These are phyloP conservation scores for Alviniconcha strummeri DNA, from an alignment of 2,888 invertebrate species.

Conservation along the genomic window DNA sequence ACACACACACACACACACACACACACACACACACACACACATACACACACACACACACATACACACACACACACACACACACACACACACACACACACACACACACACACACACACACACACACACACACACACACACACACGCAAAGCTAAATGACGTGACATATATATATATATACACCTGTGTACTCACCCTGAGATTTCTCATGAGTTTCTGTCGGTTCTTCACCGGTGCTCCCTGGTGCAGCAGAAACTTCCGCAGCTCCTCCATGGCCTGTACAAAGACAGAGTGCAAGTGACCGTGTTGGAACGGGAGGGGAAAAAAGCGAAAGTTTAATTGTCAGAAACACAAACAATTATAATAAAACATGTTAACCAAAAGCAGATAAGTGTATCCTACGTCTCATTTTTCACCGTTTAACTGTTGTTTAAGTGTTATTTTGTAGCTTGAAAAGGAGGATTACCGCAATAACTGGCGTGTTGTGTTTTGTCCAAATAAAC, in stretches of 20 bases:
- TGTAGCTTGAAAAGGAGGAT: too few species aligned
- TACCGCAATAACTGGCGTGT: too few species aligned
- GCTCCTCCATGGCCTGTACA: conserved; percentile 69
- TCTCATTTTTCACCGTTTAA: too few species aligned
- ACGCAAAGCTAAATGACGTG: neutral
- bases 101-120: neutral
- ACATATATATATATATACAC: neutral
- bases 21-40: neutral
- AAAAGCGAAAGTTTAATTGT: too few species aligned
- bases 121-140: neutral
- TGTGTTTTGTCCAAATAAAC: too few species aligned
- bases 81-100: too few species aligned
- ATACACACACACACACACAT: conserved; percentile 1
- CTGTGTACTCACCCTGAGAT: conserved; percentile 66
- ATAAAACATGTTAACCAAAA: too few species aligned
- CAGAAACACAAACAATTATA: too few species aligned
- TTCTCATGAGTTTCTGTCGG: conserved; percentile 73
- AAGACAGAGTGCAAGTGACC: too few species aligned
- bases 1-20: neutral
- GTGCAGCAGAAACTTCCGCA: conserved; percentile 69
- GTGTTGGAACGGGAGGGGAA: too few species aligned
- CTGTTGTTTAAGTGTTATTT: too few species aligned
- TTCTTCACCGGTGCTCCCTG: conserved; percentile 67
- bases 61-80: neutral
- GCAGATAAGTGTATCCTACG: too few species aligned